phyloP scores from a whole-genome alignment of 2,888 invertebrate genomes.

The Melanchra persicariae region DNA sequence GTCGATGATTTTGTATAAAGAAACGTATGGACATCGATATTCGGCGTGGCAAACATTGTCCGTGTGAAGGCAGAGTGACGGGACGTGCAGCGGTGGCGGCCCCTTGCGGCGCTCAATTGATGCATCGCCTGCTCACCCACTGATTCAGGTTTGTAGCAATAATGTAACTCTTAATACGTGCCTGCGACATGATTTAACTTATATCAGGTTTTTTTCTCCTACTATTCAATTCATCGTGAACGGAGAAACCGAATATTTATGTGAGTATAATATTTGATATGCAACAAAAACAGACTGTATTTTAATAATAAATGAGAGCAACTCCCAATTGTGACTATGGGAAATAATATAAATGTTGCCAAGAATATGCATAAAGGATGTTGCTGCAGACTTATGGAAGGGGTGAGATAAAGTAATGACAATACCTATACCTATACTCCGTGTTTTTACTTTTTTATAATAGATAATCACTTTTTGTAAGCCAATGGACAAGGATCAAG shows the following conservation, averaged over 20 bases:
- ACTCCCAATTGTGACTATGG: conserved; percentile 55
- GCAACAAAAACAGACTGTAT: conserved; percentile 56
- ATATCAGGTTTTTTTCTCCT: conserved; percentile 62
- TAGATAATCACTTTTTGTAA: not conserved
- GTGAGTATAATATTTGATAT: conserved; percentile 61
- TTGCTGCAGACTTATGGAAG: conserved; percentile 8
- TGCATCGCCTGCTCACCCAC: conserved; percentile 85
- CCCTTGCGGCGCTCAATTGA: conserved; percentile 88
- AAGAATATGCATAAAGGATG: conserved; percentile 29
- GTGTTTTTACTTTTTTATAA: not conserved
- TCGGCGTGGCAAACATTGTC: conserved; percentile 69
- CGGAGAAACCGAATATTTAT: conserved; percentile 59
- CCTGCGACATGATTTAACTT: conserved; percentile 66
- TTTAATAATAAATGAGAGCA: conserved; percentile 62
- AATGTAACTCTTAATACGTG: conserved; percentile 69
- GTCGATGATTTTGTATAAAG: conserved; percentile 65
- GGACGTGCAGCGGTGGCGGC: conserved; percentile 78
- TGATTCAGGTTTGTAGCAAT: conserved; percentile 73
- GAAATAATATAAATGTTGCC: conserved; percentile 46
- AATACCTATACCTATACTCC: no score
- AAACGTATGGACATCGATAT: conserved; percentile 72
- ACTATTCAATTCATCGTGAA: conserved; percentile 65
- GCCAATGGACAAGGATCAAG: not conserved
- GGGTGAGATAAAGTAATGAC: conserved; percentile 19
- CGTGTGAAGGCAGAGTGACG: conserved; percentile 74